phyloP scores from a whole-genome alignment of 2,888 invertebrate species.

The Metalampra italica region DNA sequence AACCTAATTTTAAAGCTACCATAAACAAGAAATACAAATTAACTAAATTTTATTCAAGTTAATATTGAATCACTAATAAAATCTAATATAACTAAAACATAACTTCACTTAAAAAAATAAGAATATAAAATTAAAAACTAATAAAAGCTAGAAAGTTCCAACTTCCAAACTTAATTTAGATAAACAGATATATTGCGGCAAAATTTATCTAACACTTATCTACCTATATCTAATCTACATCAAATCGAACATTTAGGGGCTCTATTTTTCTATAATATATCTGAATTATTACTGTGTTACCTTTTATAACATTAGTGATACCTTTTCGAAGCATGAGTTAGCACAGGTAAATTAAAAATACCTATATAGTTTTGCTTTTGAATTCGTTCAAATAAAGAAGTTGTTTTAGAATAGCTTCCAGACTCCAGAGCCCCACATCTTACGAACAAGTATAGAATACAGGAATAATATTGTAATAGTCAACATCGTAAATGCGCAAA shows the following conservation, averaged over 20 bases:
- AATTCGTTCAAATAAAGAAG: neutral
- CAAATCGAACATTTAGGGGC: constrained; percentile 58
- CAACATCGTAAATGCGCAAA: constrained; percentile 76
- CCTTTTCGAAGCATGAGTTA: constrained; percentile 25
- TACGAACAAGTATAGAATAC: constrained; percentile 37
- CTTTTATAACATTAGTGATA: neutral
- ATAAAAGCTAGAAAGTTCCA: too few relatives aligned
- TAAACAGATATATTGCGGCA: constrained; percentile 18
- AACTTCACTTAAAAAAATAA: too few relatives aligned
- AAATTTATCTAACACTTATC: constrained; percentile 62
- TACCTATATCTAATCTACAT: constrained; percentile 56
- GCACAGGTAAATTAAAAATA: constrained; percentile 21
- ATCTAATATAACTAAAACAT: too few relatives aligned
- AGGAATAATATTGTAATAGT: constrained; percentile 63
- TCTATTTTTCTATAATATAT: constrained; percentile 28
- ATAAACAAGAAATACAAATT: too few relatives aligned
- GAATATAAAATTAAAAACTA: too few relatives aligned
- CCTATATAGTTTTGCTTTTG: neutral
- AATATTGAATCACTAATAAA: neutral
- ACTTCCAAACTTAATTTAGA: neutral
- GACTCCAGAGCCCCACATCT: constrained; percentile 30
- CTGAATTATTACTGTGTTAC: constrained; percentile 22
- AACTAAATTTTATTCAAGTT: neutral
- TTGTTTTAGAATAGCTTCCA: neutral
- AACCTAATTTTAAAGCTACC: constrained; percentile 26